Base-by-base conservation (phyloP, 2,113 vertebrate genomes). In the Calyptomena viridis region DNA sequence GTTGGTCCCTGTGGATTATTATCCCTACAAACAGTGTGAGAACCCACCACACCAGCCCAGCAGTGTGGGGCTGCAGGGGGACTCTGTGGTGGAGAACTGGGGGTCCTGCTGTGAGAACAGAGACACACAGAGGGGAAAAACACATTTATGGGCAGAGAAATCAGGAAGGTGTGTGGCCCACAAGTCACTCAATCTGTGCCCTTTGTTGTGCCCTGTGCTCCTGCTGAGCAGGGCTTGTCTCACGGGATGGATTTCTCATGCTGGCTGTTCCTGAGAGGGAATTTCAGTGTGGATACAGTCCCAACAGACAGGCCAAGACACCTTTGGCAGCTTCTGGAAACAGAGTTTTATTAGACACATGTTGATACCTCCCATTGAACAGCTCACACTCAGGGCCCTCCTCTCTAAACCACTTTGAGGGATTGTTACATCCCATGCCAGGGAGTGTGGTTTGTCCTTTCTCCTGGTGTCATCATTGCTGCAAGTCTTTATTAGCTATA, bases 191-290 rank as follows among this genome's bases (percentile, higher is more conserved):
- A 19, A 30, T 27, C 44, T 16, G 6, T 49, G n/a, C 24, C 62
- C 24, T 64, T 53, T 44, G 35, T 16, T 1, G 1, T 62, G 69
- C 37, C 30, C 59, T 24, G 46, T 27, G 42, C 40, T 60, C 24
- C 80, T 63, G 33, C 58, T 53, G n/a, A 35, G 35, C 64, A 58
- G 59, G 47, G 13, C 58, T 42, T 52, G 5, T 17, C 39, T 53
- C 62, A 25, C 0, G 0, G 33, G 33, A 6, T 19, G 5, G 16
- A 22, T 64, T 79, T 58, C 11, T 47, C 39, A 33, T 0, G 0
- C 59, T 73, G 59, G 39, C 31, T 64, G 23, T 4, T 59, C 33
- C 69, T 5, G 7, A 15, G 30, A 42, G 39, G 14, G 22, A 60
- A 21, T 12, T 24, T 71, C 0, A 1, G 15, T 12, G 52, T 40